phyloP scores from a whole-genome alignment of 1,140 invertebrate species.

The Saxidomus purpurata region DNA sequence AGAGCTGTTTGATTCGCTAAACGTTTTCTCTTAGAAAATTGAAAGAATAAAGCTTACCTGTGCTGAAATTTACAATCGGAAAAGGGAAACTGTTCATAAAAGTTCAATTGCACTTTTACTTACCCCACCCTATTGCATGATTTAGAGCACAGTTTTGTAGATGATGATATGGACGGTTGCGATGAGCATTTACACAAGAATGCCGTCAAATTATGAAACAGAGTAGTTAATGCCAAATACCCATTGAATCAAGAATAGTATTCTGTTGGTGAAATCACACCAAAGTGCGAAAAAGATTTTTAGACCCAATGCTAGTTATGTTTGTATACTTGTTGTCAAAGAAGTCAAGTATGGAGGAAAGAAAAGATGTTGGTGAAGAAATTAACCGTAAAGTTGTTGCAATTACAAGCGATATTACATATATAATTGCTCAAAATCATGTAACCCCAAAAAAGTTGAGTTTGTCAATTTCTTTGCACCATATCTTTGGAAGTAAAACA shows the following conservation, averaged over 20 bases:
- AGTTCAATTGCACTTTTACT: too few species aligned
- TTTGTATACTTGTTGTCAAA: background rate
- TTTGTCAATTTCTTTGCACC: background rate
- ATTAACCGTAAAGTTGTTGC: too few species aligned
- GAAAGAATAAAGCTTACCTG: too few species aligned
- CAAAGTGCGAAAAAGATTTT: background rate
- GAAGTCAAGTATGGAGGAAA: background rate
- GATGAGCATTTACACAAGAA: background rate
- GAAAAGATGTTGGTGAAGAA: too few species aligned
- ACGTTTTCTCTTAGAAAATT: too few species aligned
- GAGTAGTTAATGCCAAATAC: background rate
- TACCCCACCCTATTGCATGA: too few species aligned
- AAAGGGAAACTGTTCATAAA: too few species aligned
- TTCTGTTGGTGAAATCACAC: slow-evolving; percentile 26
- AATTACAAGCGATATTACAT: background rate
- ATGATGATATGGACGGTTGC: background rate
- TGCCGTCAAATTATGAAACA: background rate
- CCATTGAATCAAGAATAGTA: background rate
- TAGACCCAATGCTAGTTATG: background rate
- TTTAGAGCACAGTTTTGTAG: background rate
- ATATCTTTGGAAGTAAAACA: background rate
- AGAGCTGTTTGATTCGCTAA: too few species aligned
- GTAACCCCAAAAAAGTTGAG: slow-evolving; percentile 23
- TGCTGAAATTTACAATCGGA: too few species aligned
- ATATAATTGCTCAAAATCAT: background rate